Base-by-base conservation (phyloP, 2,113 vertebrate genomes). In the Dicentrarchus labrax region DNA sequence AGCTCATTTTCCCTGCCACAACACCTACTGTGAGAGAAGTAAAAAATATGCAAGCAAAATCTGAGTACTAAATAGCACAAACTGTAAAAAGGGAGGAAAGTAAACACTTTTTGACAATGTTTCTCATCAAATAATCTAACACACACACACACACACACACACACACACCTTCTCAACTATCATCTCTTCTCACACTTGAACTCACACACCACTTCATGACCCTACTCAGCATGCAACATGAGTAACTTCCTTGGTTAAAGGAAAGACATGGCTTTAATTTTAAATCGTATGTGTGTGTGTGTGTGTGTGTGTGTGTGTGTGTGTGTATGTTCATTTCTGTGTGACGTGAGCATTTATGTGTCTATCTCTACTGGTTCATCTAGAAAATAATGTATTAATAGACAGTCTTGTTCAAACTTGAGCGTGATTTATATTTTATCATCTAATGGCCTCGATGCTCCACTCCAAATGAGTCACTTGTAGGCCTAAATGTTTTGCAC, bases 141-240 rank as follows among this genome's bases (percentile, higher is more conserved):
- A 75, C 78, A 69, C 1, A 19, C 8, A 59, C 39, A 30, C 43
- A 50, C 50, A 50, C 56, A 19, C 11, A 43, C 48, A 56, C 38
- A 19, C 76, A 36, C 8, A 71, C 16, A n/a, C 36, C 24, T 59
- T 67, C 15, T 53, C 48, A 79, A 36, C 48, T 71, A 71, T 85
- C 70, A 68, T 57, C 56, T 66, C 71, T 81, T 73, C 82, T 81
- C 69, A 79, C 87, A 86, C 72, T 92, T 76, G 75, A 59, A 61
- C 80, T 78, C 75, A 71, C 72, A 73, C 50, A 85, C 78, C 61
- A 82, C 83, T 88, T 88, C 73, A 84, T 59, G 21, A 85, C 78
- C 87, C 80, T 81, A 62, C 57, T 91, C 88, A 83, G 84, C 76
- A 91, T 93, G 83, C 90, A 89, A 74, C 68, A 67, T 78, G 57